Conservation (phyloP, 2,113 vertebrate genomes). For the Cervus canadensis region DNA sequence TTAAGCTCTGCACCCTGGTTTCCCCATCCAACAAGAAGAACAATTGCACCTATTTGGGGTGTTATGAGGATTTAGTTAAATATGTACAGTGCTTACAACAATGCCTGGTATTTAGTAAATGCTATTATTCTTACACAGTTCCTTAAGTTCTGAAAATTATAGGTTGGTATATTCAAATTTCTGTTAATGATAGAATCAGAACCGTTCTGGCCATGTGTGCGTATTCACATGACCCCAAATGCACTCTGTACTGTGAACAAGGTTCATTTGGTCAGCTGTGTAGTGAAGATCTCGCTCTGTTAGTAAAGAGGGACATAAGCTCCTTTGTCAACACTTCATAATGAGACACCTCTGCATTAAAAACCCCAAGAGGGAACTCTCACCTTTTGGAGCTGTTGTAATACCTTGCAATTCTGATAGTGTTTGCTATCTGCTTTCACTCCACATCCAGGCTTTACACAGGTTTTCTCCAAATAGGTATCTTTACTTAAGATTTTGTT, state of each 20-base stretch:
- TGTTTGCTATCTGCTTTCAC: background rate
- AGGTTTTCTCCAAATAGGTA: background rate
- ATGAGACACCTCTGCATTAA: constrained; percentile 23
- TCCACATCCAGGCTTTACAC: background rate
- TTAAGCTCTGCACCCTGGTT: background rate
- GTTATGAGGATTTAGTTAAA: background rate
- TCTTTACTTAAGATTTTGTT: constrained; percentile 38
- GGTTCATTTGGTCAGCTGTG: background rate
- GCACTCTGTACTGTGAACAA: background rate
- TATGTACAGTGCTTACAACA: background rate
- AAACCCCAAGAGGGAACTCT: constrained; percentile 37
- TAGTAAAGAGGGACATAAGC: background rate
- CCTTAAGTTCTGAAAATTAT: background rate
- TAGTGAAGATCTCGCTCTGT: background rate
- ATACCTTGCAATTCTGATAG: constrained; percentile 45
- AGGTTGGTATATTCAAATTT: background rate
- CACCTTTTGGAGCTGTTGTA: constrained; percentile 27
- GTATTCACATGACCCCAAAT: background rate
- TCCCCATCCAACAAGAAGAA: background rate
- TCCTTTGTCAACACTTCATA: background rate
- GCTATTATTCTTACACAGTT: background rate
- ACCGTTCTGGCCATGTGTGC: background rate
- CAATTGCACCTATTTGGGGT: background rate
- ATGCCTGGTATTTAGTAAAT: background rate
- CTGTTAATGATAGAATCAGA: background rate